Evolutionary conservation across 2,113 vertebrate genomes (phyloP).

Genomic region (Ameiurus melas): DNA sequence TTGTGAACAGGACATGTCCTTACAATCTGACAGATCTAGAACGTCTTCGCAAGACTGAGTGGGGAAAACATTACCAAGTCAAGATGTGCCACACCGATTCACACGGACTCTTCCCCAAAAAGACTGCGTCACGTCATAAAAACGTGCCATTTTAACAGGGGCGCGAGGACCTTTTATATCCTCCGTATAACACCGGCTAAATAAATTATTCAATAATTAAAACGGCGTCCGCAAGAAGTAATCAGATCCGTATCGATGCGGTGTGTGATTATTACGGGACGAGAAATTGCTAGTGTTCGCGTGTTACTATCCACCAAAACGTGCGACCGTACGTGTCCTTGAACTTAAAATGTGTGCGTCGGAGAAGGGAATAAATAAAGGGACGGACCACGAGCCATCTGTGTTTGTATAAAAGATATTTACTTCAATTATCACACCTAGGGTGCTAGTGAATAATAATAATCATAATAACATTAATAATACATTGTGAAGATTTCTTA

Average conservation of each 20-base stretch:
- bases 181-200: too few species aligned
- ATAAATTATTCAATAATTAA: too few species aligned
- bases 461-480: constrained; percentile 86
- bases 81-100: too few species aligned
- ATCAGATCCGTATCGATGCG: neutral
- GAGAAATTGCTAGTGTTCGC: neutral
- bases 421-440: constrained; percentile 99
- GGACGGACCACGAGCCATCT: constrained; percentile 76
- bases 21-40: too few species aligned
- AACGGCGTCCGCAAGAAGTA: neutral
- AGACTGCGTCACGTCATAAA: too few species aligned
- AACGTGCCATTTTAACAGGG: too few species aligned
- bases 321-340: neutral
- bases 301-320: neutral
- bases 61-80: too few species aligned
- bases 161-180: too few species aligned
- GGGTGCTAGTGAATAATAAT: constrained; percentile 99
- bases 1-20: too few species aligned
- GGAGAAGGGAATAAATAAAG: constrained; percentile 18
- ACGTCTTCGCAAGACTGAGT: too few species aligned
- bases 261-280: neutral
- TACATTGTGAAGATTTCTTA: constrained; percentile 96
- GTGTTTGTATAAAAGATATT: constrained; percentile 99
- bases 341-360: neutral
- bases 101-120: too few species aligned